phyloP scores from a whole-genome alignment of 2,113 vertebrate species.

The Panthera leo region DNA sequence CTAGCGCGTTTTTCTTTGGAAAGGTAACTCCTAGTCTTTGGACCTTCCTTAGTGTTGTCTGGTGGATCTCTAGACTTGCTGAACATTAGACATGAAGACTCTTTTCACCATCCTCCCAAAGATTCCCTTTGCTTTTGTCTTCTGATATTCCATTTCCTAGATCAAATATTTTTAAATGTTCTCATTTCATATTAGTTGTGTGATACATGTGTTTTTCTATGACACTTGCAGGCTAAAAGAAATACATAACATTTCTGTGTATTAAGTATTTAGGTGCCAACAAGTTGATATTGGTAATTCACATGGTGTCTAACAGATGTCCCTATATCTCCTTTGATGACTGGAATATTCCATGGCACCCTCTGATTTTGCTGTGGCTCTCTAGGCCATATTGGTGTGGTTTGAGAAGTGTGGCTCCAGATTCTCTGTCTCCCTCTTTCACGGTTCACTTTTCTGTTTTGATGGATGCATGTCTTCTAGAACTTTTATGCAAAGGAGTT shows the following conservation, averaged over 20 bases:
- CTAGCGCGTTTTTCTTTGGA: background rate
- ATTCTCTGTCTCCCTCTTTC: background rate
- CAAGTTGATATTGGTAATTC: background rate
- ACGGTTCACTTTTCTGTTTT: background rate
- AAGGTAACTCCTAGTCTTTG: background rate
- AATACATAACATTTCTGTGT: background rate
- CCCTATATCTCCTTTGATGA: background rate
- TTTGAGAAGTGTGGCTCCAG: background rate
- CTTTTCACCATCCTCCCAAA: background rate
- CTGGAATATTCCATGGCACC: background rate
- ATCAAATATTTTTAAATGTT: background rate
- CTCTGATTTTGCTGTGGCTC: background rate
- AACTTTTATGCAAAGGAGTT: background rate
- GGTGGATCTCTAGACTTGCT: background rate
- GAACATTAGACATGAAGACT: background rate
- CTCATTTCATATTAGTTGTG: background rate
- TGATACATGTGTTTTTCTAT: background rate
- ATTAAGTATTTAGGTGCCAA: background rate
- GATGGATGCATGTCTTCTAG: background rate
- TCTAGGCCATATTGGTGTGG: background rate
- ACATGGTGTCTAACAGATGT: background rate
- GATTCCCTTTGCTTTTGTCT: background rate
- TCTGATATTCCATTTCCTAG: background rate
- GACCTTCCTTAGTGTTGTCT: background rate
- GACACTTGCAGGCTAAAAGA: background rate